A percentile compares a stretch with the other conserved stretches of the same genome.
Evolutionary conservation across 2,888 invertebrate species (phyloP).

Genomic region (Chaetoderma sp.): DNA sequence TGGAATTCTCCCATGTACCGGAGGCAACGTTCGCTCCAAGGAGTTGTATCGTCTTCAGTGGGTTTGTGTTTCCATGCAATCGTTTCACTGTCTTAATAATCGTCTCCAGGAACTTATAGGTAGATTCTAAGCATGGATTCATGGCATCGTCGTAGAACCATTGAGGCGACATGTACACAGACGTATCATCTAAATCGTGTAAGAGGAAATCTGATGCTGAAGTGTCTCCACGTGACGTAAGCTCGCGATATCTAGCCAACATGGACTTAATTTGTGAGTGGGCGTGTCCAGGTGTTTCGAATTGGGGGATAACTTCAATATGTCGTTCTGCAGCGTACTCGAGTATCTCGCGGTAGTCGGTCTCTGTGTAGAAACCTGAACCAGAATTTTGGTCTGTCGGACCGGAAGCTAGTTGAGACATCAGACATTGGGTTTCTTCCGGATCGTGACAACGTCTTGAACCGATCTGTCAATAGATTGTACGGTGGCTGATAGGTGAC

Average conservation of each 20-base stretch:
- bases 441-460: conserved; percentile 47
- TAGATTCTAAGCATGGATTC: conserved; percentile 60
- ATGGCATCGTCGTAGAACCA: conserved; percentile 58
- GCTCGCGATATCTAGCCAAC: conserved; percentile 46
- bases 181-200: conserved; percentile 45
- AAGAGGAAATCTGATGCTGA: conserved; percentile 41
- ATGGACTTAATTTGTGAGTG: conserved; percentile 60
- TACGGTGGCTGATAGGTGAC: too few species aligned
- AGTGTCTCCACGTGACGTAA: conserved; percentile 36
- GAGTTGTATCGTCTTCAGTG: conserved; percentile 51
- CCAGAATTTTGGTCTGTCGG: conserved; percentile 33
- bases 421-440: conserved; percentile 42
- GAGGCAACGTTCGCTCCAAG: conserved; percentile 59
- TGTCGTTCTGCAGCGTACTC: conserved; percentile 48
- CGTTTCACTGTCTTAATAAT: conserved; percentile 42
- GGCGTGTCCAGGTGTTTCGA: conserved; percentile 64
- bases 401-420: conserved; percentile 55
- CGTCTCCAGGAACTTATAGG: conserved; percentile 52
- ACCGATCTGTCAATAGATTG: too few species aligned
- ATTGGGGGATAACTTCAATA: conserved; percentile 63
- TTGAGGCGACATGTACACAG: conserved; percentile 55
- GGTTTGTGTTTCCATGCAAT: conserved; percentile 48
- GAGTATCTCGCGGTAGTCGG: conserved; percentile 56
- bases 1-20: conserved; percentile 47
- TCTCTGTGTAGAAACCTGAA: conserved; percentile 36